Base-by-base conservation (phyloP, 2,113 vertebrate species). In the Engraulis encrasicolus region DNA sequence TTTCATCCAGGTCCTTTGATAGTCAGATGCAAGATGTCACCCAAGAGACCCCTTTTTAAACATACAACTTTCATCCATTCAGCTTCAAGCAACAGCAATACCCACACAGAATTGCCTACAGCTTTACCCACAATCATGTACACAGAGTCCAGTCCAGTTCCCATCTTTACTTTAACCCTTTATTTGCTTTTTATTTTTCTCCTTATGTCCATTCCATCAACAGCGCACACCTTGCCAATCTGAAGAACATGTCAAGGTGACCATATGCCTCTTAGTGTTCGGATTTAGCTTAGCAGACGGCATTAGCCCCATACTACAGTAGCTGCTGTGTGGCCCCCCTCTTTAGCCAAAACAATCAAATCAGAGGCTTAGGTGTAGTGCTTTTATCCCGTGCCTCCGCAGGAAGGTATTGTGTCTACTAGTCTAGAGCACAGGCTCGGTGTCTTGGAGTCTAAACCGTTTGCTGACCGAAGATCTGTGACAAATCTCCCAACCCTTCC, bases 201-300 rank as follows among this genome's bases (percentile, higher is more conserved):
- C 61, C 54, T 61, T 83, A 34, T 89, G 96, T 96, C 91, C 95
- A 66, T 87, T 74, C 79, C 88, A 94, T 80, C 92, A 20, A 96
- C 95, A 97, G 96, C 92, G 91, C 91, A 91, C 96, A 95, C 91
- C 94, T 96, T 91, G 93, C 93, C 91, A 91, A 95, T 90, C 91
- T 96, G 96, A 97, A 94, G 96, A 96, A 92, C 92, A 95, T 93
- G 88, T 93, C 92, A 94, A 97, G 96, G 96, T 97, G 96, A 96
- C 84, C 90, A 78, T 92, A 79, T 90, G 85, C 79, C 82, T 94
- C 85, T 74, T 94, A 91, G 91, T 88, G 85, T 77, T 95, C 96
- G 94, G 91, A 92, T 84, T 85, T 94, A 93, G 90, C 82, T 50
- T 93, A 93, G 66, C 27, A 14, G 14, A 27, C 11, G 66, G 83